Conservation (phyloP, 2,888 invertebrate species). For the Zootermopsis nevadensis region DNA sequence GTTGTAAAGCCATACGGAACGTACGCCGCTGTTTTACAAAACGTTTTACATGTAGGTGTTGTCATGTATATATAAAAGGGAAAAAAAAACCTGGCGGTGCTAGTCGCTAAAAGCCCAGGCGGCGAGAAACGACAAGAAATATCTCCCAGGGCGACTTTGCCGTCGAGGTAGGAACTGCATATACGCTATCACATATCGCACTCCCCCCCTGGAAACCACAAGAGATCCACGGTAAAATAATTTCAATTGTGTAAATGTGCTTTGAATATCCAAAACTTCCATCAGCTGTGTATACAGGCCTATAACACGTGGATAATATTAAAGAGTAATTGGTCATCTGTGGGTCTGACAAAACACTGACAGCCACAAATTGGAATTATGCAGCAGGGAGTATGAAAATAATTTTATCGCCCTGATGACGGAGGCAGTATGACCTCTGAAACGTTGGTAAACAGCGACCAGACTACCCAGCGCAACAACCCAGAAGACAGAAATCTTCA, state of each 20-base stretch:
- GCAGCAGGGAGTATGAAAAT: no score
- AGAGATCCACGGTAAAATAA: conserved; percentile 13
- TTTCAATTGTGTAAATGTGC: conserved; percentile 7
- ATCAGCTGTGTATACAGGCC: no score
- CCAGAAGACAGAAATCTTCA: no score
- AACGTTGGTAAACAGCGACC: no score
- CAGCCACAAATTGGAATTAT: no score
- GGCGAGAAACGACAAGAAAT: conserved; percentile 19
- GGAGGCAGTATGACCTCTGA: no score
- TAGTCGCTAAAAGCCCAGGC: conserved; percentile 43
- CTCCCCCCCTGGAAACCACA: background rate
- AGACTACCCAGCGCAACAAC: no score
- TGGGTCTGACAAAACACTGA: no score
- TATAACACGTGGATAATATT: no score
- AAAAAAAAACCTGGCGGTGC: background rate
- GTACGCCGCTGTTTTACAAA: background rate
- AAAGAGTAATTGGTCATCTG: no score
- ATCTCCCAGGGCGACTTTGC: conserved; percentile 27
- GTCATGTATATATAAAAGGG: background rate
- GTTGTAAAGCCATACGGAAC: no score
- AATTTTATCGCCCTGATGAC: no score
- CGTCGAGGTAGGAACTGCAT: background rate
- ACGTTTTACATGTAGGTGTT: background rate
- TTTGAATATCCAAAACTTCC: background rate
- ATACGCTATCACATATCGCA: conserved; percentile 21